Conservation (phyloP, 1,140 invertebrate species). For the Drosophila sp. region DNA sequence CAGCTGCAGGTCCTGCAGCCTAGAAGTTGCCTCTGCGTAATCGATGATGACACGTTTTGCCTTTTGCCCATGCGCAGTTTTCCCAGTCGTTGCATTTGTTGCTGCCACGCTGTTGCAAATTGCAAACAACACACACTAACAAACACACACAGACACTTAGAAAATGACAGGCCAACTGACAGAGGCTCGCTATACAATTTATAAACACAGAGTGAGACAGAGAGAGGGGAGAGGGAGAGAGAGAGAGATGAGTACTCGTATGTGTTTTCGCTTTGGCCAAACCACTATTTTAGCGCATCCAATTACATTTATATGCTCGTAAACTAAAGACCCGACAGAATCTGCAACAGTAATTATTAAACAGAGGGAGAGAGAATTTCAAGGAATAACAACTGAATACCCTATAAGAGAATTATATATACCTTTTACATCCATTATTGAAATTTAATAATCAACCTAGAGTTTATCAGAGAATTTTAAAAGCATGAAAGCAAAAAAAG, state of each 20-base stretch:
- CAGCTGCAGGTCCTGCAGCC: neutral
- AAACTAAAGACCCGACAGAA: constrained; percentile 75
- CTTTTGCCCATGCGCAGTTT: constrained; percentile 64
- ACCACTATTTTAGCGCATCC: constrained; percentile 72
- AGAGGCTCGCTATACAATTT: constrained; percentile 19
- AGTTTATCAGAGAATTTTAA: no score
- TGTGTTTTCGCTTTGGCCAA: constrained; percentile 20
- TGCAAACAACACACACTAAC: constrained; percentile 41
- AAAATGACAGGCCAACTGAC: constrained; percentile 35
- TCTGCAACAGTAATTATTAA: constrained; percentile 66
- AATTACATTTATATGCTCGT: constrained; percentile 82
- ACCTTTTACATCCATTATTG: no score
- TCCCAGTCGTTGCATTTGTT: constrained; percentile 17
- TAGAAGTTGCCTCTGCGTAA: constrained; percentile 50
- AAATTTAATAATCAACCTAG: no score
- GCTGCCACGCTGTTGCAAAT: constrained; percentile 54
- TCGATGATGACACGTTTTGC: constrained; percentile 82
- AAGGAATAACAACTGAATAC: constrained; percentile 2
- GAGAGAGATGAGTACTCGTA: constrained; percentile 25
- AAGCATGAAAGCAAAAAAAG: no score
- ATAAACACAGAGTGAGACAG: constrained; percentile 18
- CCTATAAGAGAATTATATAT: neutral
- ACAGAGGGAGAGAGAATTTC: constrained; percentile 13
- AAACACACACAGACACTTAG: neutral
- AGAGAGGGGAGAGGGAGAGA: neutral